phyloP scores from a whole-genome alignment of 2,797 vertebrate species.

The Channallabes apus region DNA sequence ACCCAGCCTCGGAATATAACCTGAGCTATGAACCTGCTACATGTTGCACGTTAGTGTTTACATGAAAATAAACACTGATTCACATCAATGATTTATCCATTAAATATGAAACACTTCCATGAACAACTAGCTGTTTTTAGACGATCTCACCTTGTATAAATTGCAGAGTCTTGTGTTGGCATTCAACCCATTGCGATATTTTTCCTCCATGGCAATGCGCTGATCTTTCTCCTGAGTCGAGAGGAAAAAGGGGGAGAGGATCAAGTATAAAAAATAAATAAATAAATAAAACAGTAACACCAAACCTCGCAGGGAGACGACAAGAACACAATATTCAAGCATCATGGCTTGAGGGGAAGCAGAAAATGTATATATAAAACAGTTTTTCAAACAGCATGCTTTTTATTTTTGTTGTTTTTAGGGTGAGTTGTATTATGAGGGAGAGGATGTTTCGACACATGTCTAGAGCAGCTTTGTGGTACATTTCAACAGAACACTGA shows the following conservation, averaged over 20 bases:
- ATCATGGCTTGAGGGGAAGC: no score
- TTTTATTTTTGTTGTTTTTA: no score
- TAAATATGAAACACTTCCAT: not conserved
- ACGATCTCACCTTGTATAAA: slow-evolving; percentile 87
- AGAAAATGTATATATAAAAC: no score
- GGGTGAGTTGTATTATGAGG: no score
- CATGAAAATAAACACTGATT: not conserved
- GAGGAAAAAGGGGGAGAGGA: slow-evolving; percentile 11
- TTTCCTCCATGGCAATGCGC: slow-evolving; percentile 86
- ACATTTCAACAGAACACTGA: no score
- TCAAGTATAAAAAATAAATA: not conserved
- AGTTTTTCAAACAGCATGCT: not conserved
- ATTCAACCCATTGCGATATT: slow-evolving; percentile 91
- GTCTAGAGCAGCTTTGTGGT: no score
- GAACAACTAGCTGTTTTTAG: not conserved
- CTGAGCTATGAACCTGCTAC: no score
- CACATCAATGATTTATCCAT: not conserved
- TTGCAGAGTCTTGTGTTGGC: slow-evolving; percentile 90
- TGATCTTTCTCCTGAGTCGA: slow-evolving; percentile 86
- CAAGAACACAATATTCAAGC: not conserved
- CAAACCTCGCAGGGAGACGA: no score
- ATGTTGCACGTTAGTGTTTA: no score
- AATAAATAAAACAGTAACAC: not conserved
- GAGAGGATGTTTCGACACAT: no score
- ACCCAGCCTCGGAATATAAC: not conserved